Conservation (phyloP, 1,140 invertebrate genomes). For the Hypsibius dujardini region DNA sequence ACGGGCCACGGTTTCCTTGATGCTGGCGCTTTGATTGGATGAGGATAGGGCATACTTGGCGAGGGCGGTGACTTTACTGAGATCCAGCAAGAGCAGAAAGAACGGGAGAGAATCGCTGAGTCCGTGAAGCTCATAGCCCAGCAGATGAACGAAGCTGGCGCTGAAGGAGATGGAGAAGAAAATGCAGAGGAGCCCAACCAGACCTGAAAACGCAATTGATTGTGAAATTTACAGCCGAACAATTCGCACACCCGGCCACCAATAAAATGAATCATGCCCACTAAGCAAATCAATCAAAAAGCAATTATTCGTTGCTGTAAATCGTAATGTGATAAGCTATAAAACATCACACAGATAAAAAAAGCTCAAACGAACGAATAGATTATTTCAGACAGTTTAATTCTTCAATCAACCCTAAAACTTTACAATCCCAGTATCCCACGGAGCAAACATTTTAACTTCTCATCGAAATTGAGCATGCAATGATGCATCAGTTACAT, state of each 20-base stretch:
- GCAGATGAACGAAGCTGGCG: conserved; percentile 57
- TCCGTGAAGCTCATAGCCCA: conserved; percentile 55
- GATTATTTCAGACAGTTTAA: too few relatives aligned
- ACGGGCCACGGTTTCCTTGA: conserved; percentile 34
- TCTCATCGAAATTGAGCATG: too few relatives aligned
- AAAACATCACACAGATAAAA: too few relatives aligned
- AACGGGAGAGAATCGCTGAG: conserved; percentile 81
- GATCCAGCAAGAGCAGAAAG: conserved; percentile 65
- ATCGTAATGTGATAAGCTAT: too few relatives aligned
- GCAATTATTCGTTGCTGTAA: too few relatives aligned
- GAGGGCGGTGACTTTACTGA: conserved; percentile 73
- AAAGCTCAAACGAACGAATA: too few relatives aligned
- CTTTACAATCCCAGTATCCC: too few relatives aligned
- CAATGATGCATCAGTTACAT: too few relatives aligned
- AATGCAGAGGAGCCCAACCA: conserved; percentile 63
- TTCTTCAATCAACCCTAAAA: too few relatives aligned
- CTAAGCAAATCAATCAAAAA: conserved; percentile 7
- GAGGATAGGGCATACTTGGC: conserved; percentile 69
- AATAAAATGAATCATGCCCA: not conserved
- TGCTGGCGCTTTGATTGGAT: conserved; percentile 49
- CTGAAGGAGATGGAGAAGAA: conserved; percentile 75
- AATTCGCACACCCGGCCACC: not conserved
- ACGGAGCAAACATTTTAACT: too few relatives aligned
- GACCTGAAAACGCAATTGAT: conserved; percentile 45
- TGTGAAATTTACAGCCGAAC: too few relatives aligned